Evolutionary conservation across 2,113 vertebrate species (phyloP), one percentile per base, ranked within the genome.

Genomic region (Labrus mixtus): DNA sequence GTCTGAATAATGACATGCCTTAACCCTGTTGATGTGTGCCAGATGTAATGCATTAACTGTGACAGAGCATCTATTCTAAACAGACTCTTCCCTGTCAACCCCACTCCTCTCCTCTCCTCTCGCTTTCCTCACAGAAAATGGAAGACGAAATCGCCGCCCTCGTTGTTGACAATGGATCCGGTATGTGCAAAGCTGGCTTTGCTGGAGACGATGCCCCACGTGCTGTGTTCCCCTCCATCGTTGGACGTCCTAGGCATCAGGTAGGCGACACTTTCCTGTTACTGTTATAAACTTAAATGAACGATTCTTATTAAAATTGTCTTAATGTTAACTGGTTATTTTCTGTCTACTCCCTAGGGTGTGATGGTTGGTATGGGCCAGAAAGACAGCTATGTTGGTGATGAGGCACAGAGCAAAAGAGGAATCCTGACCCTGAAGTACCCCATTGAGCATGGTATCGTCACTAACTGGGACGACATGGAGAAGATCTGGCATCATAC

Each of bases 401-500:
- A 99, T 15, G 98, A 99, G 93, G 98, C 98, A 39, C 98, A 99
- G 92, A 99, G 97, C 96, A 99, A 99, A 92, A 97, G 98, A 63
- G 98, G 98, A 55, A 99, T 99, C 95, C 94, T 99, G 91, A 99
- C 98, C 71, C 95, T 99, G 79, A 99, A 99, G 71, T 99, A 99
- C 87, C 98, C 98, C 80, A 99, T 99, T 33, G 97, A 99, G 85
- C 98, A 99, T 0, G 98, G 97, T 76, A 98, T 99, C 78, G 97
- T 99, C 90, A 99, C 82, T 78, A 99, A 99, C 96, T 99, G 98
- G 98, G 98, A 99, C 0, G 98, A 99, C 87, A 99, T 99, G 98
- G 98, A 99, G 94, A 99, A 99, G 95, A 99, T 99, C 95, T 99
- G 98, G 98, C 98, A 99, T 79, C 98, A 99, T 92, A 99, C 97